Evolutionary conservation across 1,140 invertebrate species (phyloP).

Genomic region (Muscidifurax raptorellus): DNA sequence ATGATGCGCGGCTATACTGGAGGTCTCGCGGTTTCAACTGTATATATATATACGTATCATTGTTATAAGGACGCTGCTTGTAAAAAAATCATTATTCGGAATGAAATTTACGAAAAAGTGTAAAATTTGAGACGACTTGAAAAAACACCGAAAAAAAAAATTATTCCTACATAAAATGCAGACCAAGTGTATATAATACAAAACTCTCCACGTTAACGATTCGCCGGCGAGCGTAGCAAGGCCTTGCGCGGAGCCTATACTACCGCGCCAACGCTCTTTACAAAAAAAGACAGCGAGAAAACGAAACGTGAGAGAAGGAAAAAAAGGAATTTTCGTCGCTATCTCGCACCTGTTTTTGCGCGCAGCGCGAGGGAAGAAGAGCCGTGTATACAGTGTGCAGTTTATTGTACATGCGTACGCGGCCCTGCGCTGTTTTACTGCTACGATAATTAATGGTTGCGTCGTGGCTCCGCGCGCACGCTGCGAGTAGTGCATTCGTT

Average conservation of each 20-base stretch:
- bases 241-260: background rate
- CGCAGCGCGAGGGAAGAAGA: background rate
- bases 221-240: background rate
- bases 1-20: background rate
- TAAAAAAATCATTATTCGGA: background rate
- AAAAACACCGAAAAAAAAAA: background rate
- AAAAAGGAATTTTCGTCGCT: constrained; percentile 38
- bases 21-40: background rate
- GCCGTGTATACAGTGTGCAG: background rate
- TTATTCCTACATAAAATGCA: background rate
- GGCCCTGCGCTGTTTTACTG: constrained; percentile 47
- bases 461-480: constrained; percentile 14
- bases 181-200: background rate
- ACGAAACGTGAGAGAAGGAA: background rate
- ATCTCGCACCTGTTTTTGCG: constrained; percentile 39
- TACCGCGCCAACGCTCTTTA: background rate
- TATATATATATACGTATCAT: background rate
- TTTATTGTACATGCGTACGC: constrained; percentile 15
- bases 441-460: constrained; percentile 53
- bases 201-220: background rate
- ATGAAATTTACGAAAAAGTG: too few relatives aligned
- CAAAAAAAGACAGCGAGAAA: background rate
- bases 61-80: too few relatives aligned
- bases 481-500: constrained; percentile 39
- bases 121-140: too few relatives aligned